Evolutionary conservation across 2,888 invertebrate genomes (phyloP), one percentile per base, ranked within the genome.

Genomic region (Dicyrtoma fusca): DNA sequence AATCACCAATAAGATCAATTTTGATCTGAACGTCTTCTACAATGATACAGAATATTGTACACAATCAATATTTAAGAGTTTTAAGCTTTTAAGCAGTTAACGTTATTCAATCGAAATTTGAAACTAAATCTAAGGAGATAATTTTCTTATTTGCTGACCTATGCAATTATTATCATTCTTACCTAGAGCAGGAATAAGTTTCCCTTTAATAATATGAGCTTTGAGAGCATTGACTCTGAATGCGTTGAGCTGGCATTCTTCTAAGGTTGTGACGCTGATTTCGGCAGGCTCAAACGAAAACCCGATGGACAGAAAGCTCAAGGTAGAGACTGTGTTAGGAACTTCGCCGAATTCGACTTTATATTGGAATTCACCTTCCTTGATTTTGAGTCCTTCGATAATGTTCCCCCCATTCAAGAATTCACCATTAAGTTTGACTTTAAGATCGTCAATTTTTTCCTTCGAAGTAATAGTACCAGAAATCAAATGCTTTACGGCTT

Each of bases 231-330:
- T 84, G 81, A 93, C 88, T 64, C 85, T 84, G 6, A 89, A 87
- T 4, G 89, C 89, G 73, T 88, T 85, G 77, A 88, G 85, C 76
- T 88, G 86, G 83, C 94, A 94, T 79, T 90, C 89, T 65, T 88
- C 87, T 5, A 87, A 85, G 0, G 91, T 89, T 1, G 88, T 86
- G 47, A 91, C 83, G 69, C 87, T 86, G 68, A 88, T 84, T 34
- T 87, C 85, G 1, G 86, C 84, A 1, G 90, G 90, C 73, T 86
- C 86, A 83, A 94, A 92, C 94, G 86, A 77, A 94, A 87, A 66
- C 88, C 84, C 68, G 88, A 87, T 0, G 94, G 71, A 93, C 70
- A 87, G 84, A 0, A 92, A 92, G 0, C 87, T 86, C 49, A 95
- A 86, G 10, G 85, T 85, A 0, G 87, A 84, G 59, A 84, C 85